phyloP scores from a whole-genome alignment of 2,888 invertebrate genomes.

The Caenorhabditis drosophilae region DNA sequence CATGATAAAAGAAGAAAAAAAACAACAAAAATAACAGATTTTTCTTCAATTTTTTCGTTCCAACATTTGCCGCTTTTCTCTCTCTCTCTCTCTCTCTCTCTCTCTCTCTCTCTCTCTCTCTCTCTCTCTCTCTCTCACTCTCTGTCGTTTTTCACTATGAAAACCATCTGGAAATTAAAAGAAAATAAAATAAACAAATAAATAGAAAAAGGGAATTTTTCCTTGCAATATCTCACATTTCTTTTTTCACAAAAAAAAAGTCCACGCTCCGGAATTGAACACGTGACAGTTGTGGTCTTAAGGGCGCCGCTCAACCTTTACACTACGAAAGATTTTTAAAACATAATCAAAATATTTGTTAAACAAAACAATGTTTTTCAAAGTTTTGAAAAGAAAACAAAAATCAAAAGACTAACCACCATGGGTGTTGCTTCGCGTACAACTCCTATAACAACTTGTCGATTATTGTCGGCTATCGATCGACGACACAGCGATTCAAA shows the following conservation, averaged over 20 bases:
- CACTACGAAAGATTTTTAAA: neutral
- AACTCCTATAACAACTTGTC: conserved; percentile 41
- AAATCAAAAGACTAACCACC: conserved; percentile 48
- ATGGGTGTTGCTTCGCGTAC: conserved; percentile 53
- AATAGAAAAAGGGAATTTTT: neutral
- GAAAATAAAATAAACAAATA: neutral
- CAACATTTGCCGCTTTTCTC: neutral
- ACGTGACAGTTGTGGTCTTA: too few relatives aligned
- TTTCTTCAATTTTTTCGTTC: neutral
- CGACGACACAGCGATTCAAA: conserved; percentile 13
- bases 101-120: too few relatives aligned
- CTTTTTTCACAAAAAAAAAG: too few relatives aligned
- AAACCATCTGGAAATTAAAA: neutral
- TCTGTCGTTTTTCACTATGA: too few relatives aligned
- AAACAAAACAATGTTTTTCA: neutral
- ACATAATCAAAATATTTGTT: neutral
- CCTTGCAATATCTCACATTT: neutral
- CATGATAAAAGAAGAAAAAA: too few relatives aligned
- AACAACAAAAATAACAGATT: too few relatives aligned
- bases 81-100: neutral
- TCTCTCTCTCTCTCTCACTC: too few relatives aligned
- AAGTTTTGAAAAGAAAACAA: neutral
- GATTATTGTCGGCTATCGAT: too few relatives aligned
- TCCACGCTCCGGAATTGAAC: too few relatives aligned
- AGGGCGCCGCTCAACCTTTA: neutral